Conservation (phyloP, 2,797 vertebrate genomes). For the Valencia hispanica region DNA sequence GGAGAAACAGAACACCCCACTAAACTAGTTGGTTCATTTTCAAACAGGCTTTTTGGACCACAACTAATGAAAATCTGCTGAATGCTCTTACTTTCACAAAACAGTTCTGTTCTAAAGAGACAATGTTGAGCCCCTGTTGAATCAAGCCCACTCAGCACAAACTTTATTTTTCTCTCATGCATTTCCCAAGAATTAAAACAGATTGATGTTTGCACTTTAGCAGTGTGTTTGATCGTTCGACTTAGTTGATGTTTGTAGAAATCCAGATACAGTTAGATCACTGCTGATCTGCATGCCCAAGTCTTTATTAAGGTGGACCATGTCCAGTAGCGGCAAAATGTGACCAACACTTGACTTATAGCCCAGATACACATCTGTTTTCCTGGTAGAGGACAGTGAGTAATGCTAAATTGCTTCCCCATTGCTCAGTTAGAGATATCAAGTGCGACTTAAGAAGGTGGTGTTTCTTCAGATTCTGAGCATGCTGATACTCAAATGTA, state of each 20-base stretch:
- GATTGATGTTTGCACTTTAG: background rate
- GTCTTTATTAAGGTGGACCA: background rate
- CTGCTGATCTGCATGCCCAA: background rate
- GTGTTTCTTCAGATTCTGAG: background rate
- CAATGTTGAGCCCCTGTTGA: background rate
- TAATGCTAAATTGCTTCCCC: too few species aligned
- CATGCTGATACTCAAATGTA: background rate
- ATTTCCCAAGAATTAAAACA: background rate
- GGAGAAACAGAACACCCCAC: background rate
- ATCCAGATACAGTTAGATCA: background rate
- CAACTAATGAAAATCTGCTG: background rate
- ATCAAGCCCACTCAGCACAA: background rate
- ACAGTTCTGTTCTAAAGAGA: background rate
- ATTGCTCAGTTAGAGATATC: background rate
- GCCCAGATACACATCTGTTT: background rate
- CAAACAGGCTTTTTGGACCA: background rate
- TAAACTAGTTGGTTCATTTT: background rate
- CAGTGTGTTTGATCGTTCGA: background rate
- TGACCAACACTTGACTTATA: constrained; percentile 8
- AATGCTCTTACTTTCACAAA: background rate
- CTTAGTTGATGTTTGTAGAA: background rate
- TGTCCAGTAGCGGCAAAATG: background rate
- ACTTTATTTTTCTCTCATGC: background rate
- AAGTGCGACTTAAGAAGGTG: background rate
- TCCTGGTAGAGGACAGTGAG: background rate